phyloP scores from a whole-genome alignment of 1,140 invertebrate genomes.

The Diorhabda carinulata region DNA sequence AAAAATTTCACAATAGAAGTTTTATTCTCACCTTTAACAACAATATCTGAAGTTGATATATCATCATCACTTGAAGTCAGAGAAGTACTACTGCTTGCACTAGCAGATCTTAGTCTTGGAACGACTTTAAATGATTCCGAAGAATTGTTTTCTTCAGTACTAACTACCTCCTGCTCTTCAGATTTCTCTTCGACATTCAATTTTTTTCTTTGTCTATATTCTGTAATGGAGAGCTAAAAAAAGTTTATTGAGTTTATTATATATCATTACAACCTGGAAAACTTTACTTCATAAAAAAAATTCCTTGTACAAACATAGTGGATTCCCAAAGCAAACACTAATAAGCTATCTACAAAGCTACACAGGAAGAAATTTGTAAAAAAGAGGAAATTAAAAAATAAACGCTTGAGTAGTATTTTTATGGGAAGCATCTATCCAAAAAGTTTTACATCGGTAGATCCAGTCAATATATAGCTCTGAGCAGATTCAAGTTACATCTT shows the following conservation, averaged over 20 bases:
- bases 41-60: conserved; percentile 41
- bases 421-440: too few relatives aligned
- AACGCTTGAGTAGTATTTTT: too few relatives aligned
- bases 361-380: too few relatives aligned
- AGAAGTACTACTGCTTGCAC: conserved; percentile 53
- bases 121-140: conserved; percentile 45
- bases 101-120: conserved; percentile 49
- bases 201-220: conserved; percentile 65
- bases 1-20: too few relatives aligned
- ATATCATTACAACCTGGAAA: too few relatives aligned
- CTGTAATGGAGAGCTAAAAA: conserved; percentile 63
- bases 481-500: too few relatives aligned
- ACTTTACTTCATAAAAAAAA: background rate
- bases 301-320: background rate
- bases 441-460: too few relatives aligned
- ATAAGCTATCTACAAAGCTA: too few relatives aligned
- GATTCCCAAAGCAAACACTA: too few relatives aligned
- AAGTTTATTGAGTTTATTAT: background rate
- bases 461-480: too few relatives aligned
- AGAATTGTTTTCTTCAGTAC: conserved; percentile 43
- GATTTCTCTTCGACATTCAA: conserved; percentile 44
- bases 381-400: too few relatives aligned
- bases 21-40: conserved; percentile 30
- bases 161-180: conserved; percentile 21
- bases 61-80: conserved; percentile 54